Base-by-base conservation (phyloP, 2,797 vertebrate species). In the Leptatherina wallacei region DNA sequence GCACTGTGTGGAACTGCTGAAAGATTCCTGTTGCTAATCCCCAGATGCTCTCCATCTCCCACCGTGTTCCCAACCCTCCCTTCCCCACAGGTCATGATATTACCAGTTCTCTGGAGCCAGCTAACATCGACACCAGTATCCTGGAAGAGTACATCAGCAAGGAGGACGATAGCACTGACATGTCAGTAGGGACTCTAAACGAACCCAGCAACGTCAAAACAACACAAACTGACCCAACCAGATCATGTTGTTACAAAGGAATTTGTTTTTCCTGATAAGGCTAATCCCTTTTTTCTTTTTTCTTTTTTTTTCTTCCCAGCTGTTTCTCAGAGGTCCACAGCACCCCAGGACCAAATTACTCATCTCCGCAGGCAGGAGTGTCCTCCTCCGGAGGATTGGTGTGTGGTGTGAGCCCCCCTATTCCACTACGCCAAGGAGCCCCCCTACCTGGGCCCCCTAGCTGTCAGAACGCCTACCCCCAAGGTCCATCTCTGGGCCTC, bases 61-160 rank as follows among this genome's bases (percentile, higher is more conserved):
- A 78, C 78, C 80, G 54, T 85, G 68, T 84, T 89, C 80, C 84
- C 78, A 24, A 71, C 85, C 89, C 83, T 86, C 72, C 88, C 78
- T 81, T 68, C 68, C 63, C 61, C 73, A 54, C 84, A 99, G 98
- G 98, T 93, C 97, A 99, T 80, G 98, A 99, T 95, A 99, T 99
- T 93, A 98, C 95, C 88, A 98, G 97, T 78, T 97, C 97, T 91
- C 95, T 99, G 94, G 98, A 99, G 87, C 96, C 98, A 75, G 95
- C 95, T 72, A 99, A 98, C 94, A 98, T 99, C 4, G 98, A 99
- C 95, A 99, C 98, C 63, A 99, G 98, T 94, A 99, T 99, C 90
- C 95, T 99, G 96, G 98, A 99, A 92, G 98, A 99, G 86, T 99
- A 99, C 92, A 99, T 99, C 94, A 97, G 96, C 95, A 99, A 99